Evolutionary conservation across 2,797 vertebrate genomes (phyloP).

Genomic region (Phrynocephalus guinanensis): DNA sequence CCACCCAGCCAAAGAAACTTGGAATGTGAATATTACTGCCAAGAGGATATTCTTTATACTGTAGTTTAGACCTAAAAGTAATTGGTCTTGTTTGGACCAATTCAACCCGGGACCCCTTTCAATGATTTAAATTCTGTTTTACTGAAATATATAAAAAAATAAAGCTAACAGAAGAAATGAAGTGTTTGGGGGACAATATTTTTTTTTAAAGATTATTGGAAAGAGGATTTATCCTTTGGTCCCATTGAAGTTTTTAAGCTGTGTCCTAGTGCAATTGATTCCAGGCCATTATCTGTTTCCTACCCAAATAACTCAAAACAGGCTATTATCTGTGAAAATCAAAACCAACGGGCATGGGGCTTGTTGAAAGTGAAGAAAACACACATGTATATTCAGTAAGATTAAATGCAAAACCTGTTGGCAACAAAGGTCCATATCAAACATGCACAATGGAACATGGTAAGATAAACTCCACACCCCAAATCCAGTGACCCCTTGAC

Average conservation of each 20-base stretch:
- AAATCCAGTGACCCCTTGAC: neutral
- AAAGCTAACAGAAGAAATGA: neutral
- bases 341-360: slow-evolving; percentile 21
- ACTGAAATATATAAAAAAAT: slow-evolving; percentile 1
- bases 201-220: neutral
- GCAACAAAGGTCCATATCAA: slow-evolving; percentile 3
- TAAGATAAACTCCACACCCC: neutral
- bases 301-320: neutral
- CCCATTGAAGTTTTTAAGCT: neutral
- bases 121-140: neutral
- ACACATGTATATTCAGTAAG: slow-evolving; percentile 1
- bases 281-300: neutral
- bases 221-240: neutral
- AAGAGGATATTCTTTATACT: neutral
- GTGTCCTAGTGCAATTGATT: neutral
- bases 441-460: neutral
- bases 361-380: slow-evolving; percentile 36
- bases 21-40: slow-evolving; percentile 21
- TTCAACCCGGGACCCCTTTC: neutral
- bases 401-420: neutral
- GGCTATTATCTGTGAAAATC: neutral
- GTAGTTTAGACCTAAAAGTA: neutral
- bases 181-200: neutral
- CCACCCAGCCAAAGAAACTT: neutral
- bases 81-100: neutral